phyloP scores from a whole-genome alignment of 2,888 invertebrate genomes.

The Arctia plantaginis region DNA sequence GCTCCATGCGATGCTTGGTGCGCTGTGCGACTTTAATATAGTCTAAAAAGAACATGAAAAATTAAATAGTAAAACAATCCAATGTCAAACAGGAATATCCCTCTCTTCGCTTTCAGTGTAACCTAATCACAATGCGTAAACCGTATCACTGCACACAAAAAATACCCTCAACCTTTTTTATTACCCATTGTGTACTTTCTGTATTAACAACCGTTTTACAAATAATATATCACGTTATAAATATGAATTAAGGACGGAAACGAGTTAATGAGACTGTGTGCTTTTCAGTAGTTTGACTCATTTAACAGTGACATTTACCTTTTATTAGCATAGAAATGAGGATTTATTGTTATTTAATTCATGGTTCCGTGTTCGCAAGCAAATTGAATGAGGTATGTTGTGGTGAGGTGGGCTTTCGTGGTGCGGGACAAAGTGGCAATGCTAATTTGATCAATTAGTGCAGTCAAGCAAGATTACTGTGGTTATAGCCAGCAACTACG shows the following conservation, averaged over 20 bases:
- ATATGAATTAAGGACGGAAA: slow-evolving; percentile 41
- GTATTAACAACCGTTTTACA: slow-evolving; percentile 30
- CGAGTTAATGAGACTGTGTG: slow-evolving; percentile 35
- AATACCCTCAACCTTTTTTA: slow-evolving; percentile 6
- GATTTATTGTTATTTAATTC: slow-evolving; percentile 45
- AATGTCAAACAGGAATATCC: neutral
- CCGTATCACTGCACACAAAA: slow-evolving; percentile 3
- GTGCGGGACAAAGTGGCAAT: neutral
- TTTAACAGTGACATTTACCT: slow-evolving; percentile 30
- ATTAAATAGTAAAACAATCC: neutral
- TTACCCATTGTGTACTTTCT: slow-evolving; percentile 9
- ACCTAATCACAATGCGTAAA: neutral
- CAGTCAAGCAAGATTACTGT: neutral
- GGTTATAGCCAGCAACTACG: neutral
- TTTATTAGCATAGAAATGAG: slow-evolving; percentile 42
- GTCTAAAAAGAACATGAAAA: no score
- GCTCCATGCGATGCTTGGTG: no score
- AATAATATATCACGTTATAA: slow-evolving; percentile 34
- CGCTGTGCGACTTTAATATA: no score
- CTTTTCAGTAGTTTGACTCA: slow-evolving; percentile 44
- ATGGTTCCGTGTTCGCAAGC: slow-evolving; percentile 6
- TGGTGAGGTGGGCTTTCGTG: neutral
- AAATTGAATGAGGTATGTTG: slow-evolving; percentile 7
- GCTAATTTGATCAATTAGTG: neutral
- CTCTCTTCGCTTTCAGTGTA: neutral